These are phyloP conservation scores for Callocephalon fimbriatum DNA, from an alignment of 2,113 vertebrate genomes.

Conservation along the genomic window DNA sequence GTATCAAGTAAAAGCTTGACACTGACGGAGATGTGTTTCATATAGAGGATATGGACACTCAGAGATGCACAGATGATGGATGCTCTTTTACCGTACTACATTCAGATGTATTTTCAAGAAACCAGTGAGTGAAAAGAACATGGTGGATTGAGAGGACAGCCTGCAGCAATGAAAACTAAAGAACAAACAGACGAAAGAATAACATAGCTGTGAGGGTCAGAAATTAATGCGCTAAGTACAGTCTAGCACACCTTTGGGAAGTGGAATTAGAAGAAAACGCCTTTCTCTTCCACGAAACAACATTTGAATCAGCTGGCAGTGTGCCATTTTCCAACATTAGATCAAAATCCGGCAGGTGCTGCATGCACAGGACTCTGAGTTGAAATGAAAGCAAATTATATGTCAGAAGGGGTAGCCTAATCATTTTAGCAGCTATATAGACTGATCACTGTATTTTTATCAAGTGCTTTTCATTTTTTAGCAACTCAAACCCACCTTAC, in stretches of 20 bases:
- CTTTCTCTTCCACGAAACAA: not conserved
- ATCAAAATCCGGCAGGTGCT: not conserved
- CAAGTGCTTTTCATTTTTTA: not conserved
- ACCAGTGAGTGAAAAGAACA: not conserved
- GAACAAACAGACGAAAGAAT: not conserved
- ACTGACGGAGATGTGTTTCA: not conserved
- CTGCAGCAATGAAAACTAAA: not conserved
- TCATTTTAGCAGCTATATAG: not conserved
- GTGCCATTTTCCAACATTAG: not conserved
- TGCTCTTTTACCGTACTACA: not conserved
- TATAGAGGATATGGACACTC: not conserved
- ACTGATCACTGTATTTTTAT: not conserved
- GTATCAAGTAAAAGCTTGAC: not conserved
- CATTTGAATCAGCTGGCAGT: not conserved
- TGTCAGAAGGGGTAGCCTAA: not conserved
- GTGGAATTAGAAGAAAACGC: not conserved
- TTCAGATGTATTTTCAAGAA: not conserved
- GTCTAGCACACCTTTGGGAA: not conserved
- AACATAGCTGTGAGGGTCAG: not conserved
- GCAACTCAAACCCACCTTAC: not conserved
- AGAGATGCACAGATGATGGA: not conserved
- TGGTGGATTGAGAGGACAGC: not conserved
- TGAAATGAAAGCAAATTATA: not conserved
- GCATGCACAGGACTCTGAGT: not conserved
- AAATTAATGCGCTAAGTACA: not conserved